Percentiles rank a stretch among this genome's conserved stretches.
Evolutionary conservation across 1,140 invertebrate species (phyloP).

Genomic region (Lethrus apterus): DNA sequence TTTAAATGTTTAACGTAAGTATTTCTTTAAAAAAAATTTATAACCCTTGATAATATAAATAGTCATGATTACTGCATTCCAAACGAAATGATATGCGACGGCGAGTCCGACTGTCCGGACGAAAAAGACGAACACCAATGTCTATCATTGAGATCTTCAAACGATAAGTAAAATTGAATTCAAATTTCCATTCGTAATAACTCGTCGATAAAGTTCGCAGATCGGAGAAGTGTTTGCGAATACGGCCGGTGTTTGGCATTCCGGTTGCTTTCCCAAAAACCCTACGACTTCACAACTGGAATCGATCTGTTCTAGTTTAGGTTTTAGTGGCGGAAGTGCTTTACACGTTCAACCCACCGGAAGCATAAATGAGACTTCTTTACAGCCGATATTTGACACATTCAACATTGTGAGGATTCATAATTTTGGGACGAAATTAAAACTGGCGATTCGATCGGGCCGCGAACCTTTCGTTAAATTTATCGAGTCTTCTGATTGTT

Average conservation of each 20-base stretch:
- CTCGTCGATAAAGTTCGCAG: too few species aligned
- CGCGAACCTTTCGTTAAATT: slow-evolving; percentile 30
- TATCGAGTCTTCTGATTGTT: slow-evolving; percentile 25
- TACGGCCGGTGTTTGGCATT: slow-evolving; percentile 52
- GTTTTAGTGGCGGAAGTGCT: slow-evolving; percentile 28
- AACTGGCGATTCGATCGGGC: slow-evolving; percentile 28
- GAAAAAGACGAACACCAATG: slow-evolving; percentile 60
- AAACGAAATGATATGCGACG: slow-evolving; percentile 65
- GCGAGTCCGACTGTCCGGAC: slow-evolving; percentile 56
- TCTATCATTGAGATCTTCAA: slow-evolving; percentile 26
- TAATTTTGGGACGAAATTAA: slow-evolving; percentile 20
- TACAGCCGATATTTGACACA: slow-evolving; percentile 19
- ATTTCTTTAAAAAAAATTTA: slow-evolving; percentile 13
- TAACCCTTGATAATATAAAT: too few species aligned
- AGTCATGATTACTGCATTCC: slow-evolving; percentile 48
- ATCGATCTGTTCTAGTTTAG: slow-evolving; percentile 41
- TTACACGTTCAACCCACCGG: neutral
- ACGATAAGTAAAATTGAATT: slow-evolving; percentile 16
- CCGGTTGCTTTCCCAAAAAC: slow-evolving; percentile 46
- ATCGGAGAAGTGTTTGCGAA: slow-evolving; percentile 49
- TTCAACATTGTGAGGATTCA: slow-evolving; percentile 34
- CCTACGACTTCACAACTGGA: slow-evolving; percentile 37
- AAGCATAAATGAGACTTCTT: neutral
- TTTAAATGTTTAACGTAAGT: slow-evolving; percentile 47
- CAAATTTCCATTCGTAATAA: slow-evolving; percentile 22